A percentile compares a stretch with the other conserved stretches of the same genome.
Conservation (phyloP, 2,113 vertebrate genomes). For the Pterophyllum scalare region DNA sequence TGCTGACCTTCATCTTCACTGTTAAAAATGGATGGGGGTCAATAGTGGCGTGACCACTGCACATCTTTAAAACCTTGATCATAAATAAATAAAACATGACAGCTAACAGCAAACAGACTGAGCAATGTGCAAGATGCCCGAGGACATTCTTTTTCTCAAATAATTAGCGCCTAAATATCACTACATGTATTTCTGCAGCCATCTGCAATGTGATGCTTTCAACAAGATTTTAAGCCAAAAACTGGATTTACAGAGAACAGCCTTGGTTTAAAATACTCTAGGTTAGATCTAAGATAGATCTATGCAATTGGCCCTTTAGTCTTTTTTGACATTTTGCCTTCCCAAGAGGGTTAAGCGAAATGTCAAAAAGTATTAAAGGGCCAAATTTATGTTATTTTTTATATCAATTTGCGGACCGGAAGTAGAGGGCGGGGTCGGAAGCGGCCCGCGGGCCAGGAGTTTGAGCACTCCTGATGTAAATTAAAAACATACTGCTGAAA, state of each 20-base stretch:
- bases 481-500: not conserved
- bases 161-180: not conserved
- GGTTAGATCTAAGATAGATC: slow-evolving; percentile 32
- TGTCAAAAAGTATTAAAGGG: too few species aligned
- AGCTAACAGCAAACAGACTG: not conserved
- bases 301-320: too few species aligned
- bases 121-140: not conserved
- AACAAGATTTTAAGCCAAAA: not conserved
- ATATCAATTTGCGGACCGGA: too few species aligned
- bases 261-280: slow-evolving; percentile 15
- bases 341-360: too few species aligned
- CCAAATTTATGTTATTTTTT: too few species aligned
- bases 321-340: too few species aligned
- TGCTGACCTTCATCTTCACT: not conserved
- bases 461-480: too few species aligned
- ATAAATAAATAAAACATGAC: not conserved
- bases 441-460: too few species aligned
- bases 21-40: not conserved
- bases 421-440: too few species aligned
- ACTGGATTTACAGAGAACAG: not conserved
- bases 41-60: not conserved
- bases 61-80: not conserved
- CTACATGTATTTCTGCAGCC: not conserved
- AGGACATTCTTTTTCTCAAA: not conserved
- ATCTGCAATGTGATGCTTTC: not conserved